These are phyloP conservation scores for Corydoras maculifer DNA, from an alignment of 2,113 vertebrate genomes.

Conservation along the genomic window DNA sequence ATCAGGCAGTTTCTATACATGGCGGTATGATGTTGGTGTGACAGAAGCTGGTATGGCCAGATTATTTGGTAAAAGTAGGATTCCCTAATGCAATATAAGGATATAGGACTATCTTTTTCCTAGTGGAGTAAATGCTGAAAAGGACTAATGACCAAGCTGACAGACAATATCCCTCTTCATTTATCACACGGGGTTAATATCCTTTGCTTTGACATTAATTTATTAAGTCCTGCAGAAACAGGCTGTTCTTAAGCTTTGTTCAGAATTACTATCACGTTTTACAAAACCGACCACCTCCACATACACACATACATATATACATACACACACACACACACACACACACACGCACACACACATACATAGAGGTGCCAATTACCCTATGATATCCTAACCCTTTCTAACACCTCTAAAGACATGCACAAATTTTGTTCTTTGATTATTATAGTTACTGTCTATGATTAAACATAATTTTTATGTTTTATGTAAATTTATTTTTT, in stretches of 20 bases:
- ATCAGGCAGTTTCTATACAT: too few species aligned
- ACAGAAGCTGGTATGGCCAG: too few species aligned
- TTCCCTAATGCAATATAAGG: constrained; percentile 13
- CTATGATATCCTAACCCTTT: too few species aligned
- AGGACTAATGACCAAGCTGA: constrained; percentile 54
- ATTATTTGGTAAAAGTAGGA: constrained; percentile 20
- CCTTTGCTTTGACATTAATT: constrained; percentile 58
- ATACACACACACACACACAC: not conserved
- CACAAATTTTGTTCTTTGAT: too few species aligned
- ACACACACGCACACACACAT: too few species aligned
- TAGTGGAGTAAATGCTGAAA: constrained; percentile 40
- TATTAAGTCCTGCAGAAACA: constrained; percentile 53
- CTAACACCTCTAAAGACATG: too few species aligned
- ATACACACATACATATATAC: not conserved
- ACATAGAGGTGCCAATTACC: too few species aligned
- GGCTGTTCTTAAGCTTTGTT: constrained; percentile 29
- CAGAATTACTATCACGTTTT: constrained; percentile 29
- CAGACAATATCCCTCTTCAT: constrained; percentile 62
- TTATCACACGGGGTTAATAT: constrained; percentile 61
- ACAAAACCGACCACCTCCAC: not conserved
- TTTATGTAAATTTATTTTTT: too few species aligned
- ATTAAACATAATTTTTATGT: too few species aligned
- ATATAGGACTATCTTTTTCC: constrained; percentile 26
- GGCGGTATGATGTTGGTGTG: too few species aligned
- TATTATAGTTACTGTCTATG: too few species aligned